Conservation (phyloP, 2,888 invertebrate species). For the Cheilosia variabilis region DNA sequence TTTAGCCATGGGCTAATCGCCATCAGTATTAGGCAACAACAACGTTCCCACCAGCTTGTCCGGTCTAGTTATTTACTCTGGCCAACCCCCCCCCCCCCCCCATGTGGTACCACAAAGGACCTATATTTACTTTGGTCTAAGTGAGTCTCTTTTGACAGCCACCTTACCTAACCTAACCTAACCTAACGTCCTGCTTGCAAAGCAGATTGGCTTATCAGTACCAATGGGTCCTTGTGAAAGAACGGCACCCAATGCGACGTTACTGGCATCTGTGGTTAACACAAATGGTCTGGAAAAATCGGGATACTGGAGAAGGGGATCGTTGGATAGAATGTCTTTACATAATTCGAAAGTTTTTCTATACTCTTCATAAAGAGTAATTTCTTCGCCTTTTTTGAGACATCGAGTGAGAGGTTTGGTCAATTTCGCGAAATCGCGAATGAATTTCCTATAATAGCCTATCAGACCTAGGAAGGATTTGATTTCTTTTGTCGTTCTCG, state of each 20-base stretch:
- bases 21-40: too few relatives aligned
- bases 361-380: conserved; percentile 20
- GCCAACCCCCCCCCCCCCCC: too few relatives aligned
- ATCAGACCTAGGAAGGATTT: too few relatives aligned
- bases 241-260: conserved; percentile 8
- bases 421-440: conserved; percentile 23
- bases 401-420: conserved; percentile 13
- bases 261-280: conserved; percentile 27
- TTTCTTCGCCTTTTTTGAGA: conserved; percentile 19
- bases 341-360: conserved; percentile 18
- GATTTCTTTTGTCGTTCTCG: too few relatives aligned
- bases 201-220: conserved; percentile 76
- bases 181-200: conserved; percentile 77
- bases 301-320: conserved; percentile 30
- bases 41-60: too few relatives aligned
- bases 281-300: conserved; percentile 35
- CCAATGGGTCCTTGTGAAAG: conserved; percentile 16
- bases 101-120: too few relatives aligned
- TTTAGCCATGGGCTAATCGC: too few relatives aligned
- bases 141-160: too few relatives aligned
- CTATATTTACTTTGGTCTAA: too few relatives aligned
- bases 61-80: too few relatives aligned
- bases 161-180: too few relatives aligned
- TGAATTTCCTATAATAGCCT: conserved; percentile 28
- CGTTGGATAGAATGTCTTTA: conserved; percentile 20